Evolutionary conservation across 2,797 vertebrate genomes (phyloP).

Genomic region (Coreius guichenoti): DNA sequence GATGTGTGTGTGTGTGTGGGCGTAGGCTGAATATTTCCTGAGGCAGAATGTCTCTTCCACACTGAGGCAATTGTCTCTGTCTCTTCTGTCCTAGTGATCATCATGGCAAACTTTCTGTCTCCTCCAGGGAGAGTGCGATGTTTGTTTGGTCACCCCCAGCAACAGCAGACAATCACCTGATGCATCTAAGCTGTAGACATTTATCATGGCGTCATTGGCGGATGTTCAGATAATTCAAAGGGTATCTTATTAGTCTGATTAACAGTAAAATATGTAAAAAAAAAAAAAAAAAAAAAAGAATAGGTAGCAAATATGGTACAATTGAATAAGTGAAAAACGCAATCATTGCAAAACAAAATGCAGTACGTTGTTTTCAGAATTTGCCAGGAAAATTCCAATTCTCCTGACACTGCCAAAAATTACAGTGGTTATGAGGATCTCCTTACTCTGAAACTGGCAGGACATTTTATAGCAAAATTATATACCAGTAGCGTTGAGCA

Average conservation of each 20-base stretch:
- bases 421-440: slow-evolving; percentile 5
- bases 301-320: not conserved
- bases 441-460: not conserved
- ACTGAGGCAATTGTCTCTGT: slow-evolving; percentile 54
- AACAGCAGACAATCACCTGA: slow-evolving; percentile 39
- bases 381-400: not conserved
- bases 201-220: not conserved
- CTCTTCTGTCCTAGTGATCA: slow-evolving; percentile 43
- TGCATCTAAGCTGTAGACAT: slow-evolving; percentile 8
- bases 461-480: not conserved
- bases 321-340: not conserved
- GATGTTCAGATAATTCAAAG: not conserved
- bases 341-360: not conserved
- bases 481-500: not conserved
- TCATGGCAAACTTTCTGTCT: slow-evolving; percentile 37
- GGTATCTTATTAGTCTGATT: not conserved
- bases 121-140: slow-evolving; percentile 32
- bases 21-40: slow-evolving; percentile 52
- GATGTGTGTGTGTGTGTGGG: slow-evolving; percentile 33
- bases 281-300: too few species aligned
- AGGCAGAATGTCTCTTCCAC: slow-evolving; percentile 49
- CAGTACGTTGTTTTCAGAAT: not conserved
- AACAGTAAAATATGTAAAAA: not conserved
- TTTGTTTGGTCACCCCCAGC: slow-evolving; percentile 40
- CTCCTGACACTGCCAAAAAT: not conserved